Evolutionary conservation across 1,140 invertebrate species (phyloP).

Genomic region (Cotesia typhae): DNA sequence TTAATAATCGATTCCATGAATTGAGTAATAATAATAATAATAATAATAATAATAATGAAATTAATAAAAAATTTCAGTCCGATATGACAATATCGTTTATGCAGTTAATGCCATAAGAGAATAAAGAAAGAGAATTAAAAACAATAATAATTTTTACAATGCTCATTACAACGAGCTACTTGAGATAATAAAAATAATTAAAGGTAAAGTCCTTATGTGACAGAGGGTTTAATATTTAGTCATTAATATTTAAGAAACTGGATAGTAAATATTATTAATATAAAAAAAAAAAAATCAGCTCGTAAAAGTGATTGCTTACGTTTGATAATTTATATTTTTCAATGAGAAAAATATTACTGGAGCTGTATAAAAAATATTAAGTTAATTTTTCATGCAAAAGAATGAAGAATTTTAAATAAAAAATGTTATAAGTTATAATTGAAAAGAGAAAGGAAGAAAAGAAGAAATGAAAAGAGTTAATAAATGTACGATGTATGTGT

Average conservation of each 20-base stretch:
- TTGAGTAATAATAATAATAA: constrained; percentile 23
- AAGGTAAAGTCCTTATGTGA: constrained; percentile 4
- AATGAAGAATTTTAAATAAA: constrained; percentile 23
- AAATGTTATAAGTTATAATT: constrained; percentile 29
- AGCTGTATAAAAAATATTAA: constrained; percentile 38
- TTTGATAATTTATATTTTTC: constrained; percentile 65
- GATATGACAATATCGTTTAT: constrained; percentile 57
- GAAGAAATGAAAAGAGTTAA: constrained; percentile 29
- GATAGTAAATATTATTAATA: constrained; percentile 11
- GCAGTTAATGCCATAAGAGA: constrained; percentile 46
- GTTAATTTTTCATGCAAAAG: not conserved
- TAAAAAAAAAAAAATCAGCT: not conserved
- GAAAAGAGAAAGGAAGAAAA: constrained; percentile 26
- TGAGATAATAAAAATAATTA: not conserved
- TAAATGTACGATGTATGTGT: constrained; percentile 24
- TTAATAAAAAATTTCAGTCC: constrained; percentile 44
- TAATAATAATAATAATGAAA: constrained; percentile 28
- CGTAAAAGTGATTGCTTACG: constrained; percentile 51
- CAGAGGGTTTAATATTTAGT: constrained; percentile 47
- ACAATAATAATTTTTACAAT: constrained; percentile 35
- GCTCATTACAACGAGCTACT: constrained; percentile 13
- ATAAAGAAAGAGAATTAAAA: constrained; percentile 32
- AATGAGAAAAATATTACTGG: constrained; percentile 49
- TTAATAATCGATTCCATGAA: not conserved
- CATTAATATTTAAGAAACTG: constrained; percentile 57